These are phyloP conservation scores for Rhynchonycteris naso DNA, from an alignment of 2,797 vertebrate species.

Conservation along the genomic window DNA sequence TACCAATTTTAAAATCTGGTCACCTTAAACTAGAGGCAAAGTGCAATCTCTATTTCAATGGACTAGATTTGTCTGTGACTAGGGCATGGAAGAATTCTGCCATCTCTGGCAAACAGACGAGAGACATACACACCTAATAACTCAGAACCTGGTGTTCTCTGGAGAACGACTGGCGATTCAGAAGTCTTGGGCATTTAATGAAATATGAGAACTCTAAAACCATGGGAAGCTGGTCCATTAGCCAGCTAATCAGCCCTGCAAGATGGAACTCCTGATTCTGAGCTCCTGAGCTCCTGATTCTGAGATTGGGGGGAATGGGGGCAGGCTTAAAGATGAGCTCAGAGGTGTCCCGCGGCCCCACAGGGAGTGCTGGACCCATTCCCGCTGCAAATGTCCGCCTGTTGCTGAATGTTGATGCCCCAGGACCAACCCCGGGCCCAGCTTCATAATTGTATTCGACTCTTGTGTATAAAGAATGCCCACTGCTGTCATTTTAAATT, in stretches of 20 bases:
- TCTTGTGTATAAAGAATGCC: slow-evolving; percentile 44
- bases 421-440: background rate
- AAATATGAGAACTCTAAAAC: slow-evolving; percentile 29
- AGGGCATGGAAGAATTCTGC: fast-evolving
- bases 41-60: fast-evolving
- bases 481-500: slow-evolving; percentile 52
- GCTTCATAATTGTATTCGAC: slow-evolving; percentile 41
- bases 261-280: background rate
- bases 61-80: background rate
- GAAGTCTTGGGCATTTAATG: background rate
- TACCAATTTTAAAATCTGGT: too few relatives aligned
- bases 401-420: slow-evolving; percentile 1
- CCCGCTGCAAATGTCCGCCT: slow-evolving; percentile 16
- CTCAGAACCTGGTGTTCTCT: background rate
- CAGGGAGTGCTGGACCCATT: background rate
- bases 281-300: background rate
- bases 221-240: slow-evolving; percentile 45
- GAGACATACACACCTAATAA: background rate
- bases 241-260: slow-evolving; percentile 54
- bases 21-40: too few relatives aligned
- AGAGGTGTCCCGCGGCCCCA: background rate
- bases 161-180: background rate
- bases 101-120: background rate
- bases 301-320: background rate
- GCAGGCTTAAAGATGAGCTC: background rate